Evolutionary conservation across 2,113 vertebrate species (phyloP).

Genomic region (Pardalotus punctatus): DNA sequence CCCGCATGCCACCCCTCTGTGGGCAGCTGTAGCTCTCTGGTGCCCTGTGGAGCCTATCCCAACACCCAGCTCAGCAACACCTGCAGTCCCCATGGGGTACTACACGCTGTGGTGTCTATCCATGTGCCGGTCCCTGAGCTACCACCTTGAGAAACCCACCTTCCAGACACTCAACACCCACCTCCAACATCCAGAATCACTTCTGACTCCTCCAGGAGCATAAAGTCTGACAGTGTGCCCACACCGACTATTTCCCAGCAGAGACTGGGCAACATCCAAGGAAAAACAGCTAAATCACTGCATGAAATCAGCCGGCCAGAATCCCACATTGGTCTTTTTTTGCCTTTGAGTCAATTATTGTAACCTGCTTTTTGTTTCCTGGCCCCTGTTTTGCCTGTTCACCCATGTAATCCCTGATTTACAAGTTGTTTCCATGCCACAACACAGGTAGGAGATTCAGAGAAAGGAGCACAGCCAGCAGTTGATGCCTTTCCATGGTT

Average conservation of each 20-base stretch:
- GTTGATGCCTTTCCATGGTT: rapidly evolving
- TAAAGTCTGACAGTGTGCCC: not conserved
- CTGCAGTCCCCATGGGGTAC: rapidly evolving
- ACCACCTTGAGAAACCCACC: not conserved
- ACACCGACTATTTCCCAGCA: not conserved
- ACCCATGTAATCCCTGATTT: not conserved
- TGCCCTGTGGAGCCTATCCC: not conserved
- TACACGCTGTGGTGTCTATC: not conserved
- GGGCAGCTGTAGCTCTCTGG: not conserved
- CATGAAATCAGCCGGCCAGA: not conserved
- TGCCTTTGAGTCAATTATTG: not conserved
- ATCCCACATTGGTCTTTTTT: rapidly evolving
- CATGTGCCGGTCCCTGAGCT: not conserved
- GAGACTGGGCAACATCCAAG: not conserved
- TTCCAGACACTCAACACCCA: not conserved
- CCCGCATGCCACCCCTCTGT: not conserved
- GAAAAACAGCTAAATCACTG: not conserved
- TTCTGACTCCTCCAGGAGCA: not conserved
- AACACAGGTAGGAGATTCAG: not conserved
- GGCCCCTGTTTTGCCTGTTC: not conserved
- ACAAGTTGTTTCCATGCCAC: not conserved
- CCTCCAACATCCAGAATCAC: not conserved
- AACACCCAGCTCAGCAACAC: not conserved
- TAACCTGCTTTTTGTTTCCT: not conserved
- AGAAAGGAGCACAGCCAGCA: not conserved